phyloP scores from a whole-genome alignment of 2,888 invertebrate genomes.

The Pegoplata infirma region DNA sequence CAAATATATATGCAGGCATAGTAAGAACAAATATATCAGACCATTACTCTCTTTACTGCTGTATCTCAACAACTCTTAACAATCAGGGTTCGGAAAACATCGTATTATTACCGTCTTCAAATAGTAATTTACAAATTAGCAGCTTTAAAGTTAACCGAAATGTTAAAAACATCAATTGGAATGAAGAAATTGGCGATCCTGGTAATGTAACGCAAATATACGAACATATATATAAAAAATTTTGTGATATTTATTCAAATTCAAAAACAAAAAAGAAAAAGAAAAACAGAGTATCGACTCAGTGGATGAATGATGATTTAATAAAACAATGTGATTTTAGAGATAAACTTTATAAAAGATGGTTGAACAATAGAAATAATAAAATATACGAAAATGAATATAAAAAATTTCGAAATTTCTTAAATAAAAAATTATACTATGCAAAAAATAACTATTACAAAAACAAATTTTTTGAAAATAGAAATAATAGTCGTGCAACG shows the following conservation, averaged over 20 bases:
- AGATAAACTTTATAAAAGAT: no score
- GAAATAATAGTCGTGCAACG: no score
- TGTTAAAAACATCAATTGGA: background rate
- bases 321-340: constrained; percentile 4
- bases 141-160: background rate
- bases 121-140: background rate
- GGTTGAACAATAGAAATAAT: no score
- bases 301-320: constrained; percentile 26
- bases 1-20: background rate
- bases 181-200: no score
- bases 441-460: background rate
- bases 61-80: background rate
- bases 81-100: background rate
- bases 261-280: no score
- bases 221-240: background rate
- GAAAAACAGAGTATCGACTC: background rate
- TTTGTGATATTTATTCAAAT: no score
- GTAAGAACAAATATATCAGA: constrained; percentile 4
- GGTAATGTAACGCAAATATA: background rate
- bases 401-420: no score
- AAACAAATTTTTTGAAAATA: no score
- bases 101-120: background rate
- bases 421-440: background rate
- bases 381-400: no score
- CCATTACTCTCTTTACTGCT: background rate